Conservation (phyloP, 2,888 invertebrate species). For the Troides helena region DNA sequence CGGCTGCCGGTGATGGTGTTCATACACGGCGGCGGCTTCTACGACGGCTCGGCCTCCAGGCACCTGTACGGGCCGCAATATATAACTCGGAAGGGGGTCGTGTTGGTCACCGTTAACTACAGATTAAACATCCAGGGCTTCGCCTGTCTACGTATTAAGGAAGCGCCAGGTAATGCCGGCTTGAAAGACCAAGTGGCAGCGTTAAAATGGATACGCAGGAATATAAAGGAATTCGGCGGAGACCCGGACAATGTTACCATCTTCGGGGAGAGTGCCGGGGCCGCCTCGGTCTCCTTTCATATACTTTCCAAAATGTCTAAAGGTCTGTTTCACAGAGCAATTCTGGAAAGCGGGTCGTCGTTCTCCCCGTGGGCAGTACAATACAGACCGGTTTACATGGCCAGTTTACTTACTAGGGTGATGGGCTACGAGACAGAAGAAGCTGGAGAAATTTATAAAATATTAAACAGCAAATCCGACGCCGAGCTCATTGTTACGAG, state of each 20-base stretch:
- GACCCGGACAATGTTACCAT: slow-evolving; percentile 60
- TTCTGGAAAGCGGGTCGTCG: slow-evolving; percentile 65
- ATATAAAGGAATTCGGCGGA: slow-evolving; percentile 60
- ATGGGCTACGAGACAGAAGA: slow-evolving; percentile 54
- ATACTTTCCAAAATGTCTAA: slow-evolving; percentile 62
- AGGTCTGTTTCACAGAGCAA: slow-evolving; percentile 65
- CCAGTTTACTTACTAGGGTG: slow-evolving; percentile 55
- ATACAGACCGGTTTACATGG: slow-evolving; percentile 54
- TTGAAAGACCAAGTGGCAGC: slow-evolving; percentile 67
- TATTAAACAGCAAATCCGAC: slow-evolving; percentile 53
- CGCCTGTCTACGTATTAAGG: slow-evolving; percentile 57
- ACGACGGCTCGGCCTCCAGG: slow-evolving; percentile 51
- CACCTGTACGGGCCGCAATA: slow-evolving; percentile 60
- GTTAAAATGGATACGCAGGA: slow-evolving; percentile 57
- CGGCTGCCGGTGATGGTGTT: slow-evolving; percentile 65
- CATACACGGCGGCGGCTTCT: slow-evolving; percentile 68
- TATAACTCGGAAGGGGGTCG: slow-evolving; percentile 54
- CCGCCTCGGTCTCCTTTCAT: slow-evolving; percentile 58
- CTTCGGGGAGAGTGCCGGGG: slow-evolving; percentile 70
- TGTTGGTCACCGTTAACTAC: slow-evolving; percentile 65
- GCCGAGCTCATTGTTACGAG: slow-evolving; percentile 54
- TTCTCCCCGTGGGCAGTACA: slow-evolving; percentile 59
- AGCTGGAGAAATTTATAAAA: slow-evolving; percentile 53
- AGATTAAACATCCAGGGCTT: slow-evolving; percentile 66
- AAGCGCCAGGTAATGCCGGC: slow-evolving; percentile 65